Base-by-base conservation (phyloP, 2,113 vertebrate species). In the Trematocara stigmaticum region DNA sequence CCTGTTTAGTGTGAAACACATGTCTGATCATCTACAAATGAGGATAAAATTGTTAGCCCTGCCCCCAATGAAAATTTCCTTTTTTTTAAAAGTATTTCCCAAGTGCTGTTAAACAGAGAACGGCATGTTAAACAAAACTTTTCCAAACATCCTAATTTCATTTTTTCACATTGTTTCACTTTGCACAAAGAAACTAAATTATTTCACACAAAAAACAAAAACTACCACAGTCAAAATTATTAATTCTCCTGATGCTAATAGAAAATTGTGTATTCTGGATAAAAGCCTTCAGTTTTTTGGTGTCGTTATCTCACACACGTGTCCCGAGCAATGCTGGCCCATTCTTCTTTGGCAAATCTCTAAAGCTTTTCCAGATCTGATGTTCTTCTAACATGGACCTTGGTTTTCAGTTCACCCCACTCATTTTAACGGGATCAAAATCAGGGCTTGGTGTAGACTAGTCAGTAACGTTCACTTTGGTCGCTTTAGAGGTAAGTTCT, bases 391-490 rank as follows among this genome's bases (percentile, higher is more conserved):
- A 35, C 16, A 61, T 6, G 31, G 31, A n/a, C 9, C 1, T 61
- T 35, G 31, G 31, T 61, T 61, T 61, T 61, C 57, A 64, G 59
- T 64, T 35, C 31, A 11, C 57, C 9, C 31, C 9, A 61, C 59
- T 16, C 5, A 61, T 61, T 61, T n/a, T 35, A 35, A 61, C 35
- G 9, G 59, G 59, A 11, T 64, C 6, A 2, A 0, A n/a, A 18
- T 0, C 16, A 61, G 31, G 57, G 31, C 31, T 61, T n/a, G 0
- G 31, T 64, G 31, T 35, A 64, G 16, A 11, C 59, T 11, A 64
- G 0, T 64, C 31, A 38, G 31, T 35, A 64, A n/a, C 0, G 2
- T 64, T 64, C 16, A 64, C 10, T 11, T 64, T 35, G 31, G 0
- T 64, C 1, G 0, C 29, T 61, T 61, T 4, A 31, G 57, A 61